Evolutionary conservation across 64 coral and sea anemone genomes (phyloP).

Genomic region (Catalaphyllia jardinei): DNA sequence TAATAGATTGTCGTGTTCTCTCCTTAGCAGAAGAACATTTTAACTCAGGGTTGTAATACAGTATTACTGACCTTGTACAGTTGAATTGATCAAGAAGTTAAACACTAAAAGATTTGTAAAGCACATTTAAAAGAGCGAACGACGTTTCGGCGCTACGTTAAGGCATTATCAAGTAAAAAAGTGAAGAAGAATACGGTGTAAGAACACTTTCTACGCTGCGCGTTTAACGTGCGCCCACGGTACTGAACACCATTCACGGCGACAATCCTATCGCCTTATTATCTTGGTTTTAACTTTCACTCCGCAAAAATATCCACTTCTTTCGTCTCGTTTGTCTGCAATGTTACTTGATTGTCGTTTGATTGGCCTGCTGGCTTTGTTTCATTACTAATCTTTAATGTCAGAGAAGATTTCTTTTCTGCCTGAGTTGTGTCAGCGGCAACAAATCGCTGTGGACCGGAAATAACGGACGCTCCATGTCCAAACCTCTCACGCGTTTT

Average conservation of each 20-base stretch:
- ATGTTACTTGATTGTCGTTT: neutral
- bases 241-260: neutral
- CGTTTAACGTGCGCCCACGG: constrained; percentile 7
- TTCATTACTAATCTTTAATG: neutral
- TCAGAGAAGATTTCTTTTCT: neutral
- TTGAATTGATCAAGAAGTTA: too few relatives aligned
- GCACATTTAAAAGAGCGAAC: too few relatives aligned
- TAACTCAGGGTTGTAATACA: too few relatives aligned
- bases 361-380: neutral
- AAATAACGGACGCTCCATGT: neutral
- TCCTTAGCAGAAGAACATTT: too few relatives aligned
- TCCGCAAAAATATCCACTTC: constrained; percentile 26
- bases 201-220: neutral
- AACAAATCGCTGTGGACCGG: constrained; percentile 9
- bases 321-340: neutral
- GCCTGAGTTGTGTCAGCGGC: neutral
- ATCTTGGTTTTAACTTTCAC: neutral
- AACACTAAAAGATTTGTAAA: too few relatives aligned
- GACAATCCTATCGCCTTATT: neutral
- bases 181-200: too few relatives aligned
- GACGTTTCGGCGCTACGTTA: too few relatives aligned
- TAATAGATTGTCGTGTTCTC: neutral
- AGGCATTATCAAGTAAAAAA: too few relatives aligned
- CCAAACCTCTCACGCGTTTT: constrained; percentile 69
- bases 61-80: too few relatives aligned